Base-by-base conservation (phyloP, 2,888 invertebrate genomes). In the Erynnis tages region DNA sequence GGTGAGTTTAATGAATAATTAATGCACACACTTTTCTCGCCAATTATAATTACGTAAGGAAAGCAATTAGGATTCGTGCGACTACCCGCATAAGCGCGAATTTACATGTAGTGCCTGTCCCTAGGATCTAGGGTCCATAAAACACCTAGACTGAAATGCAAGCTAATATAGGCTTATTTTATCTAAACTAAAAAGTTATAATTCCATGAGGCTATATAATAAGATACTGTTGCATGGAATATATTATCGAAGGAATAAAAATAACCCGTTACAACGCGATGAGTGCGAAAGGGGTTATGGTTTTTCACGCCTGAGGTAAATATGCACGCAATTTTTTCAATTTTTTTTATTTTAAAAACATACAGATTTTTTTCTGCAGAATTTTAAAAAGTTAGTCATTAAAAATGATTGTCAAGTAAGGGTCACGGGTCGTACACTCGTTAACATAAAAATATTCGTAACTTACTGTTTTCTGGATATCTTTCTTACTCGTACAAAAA, bases 31-130 rank as follows among this genome's bases (percentile, higher is more conserved):
- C 71, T 76, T 76, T 79, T 74, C 77, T 64, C 82, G 83, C 82
- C 84, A 87, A 87, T 88, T 84, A 86, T 82, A 80, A 84, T 80
- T 71, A 77, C 72, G 77, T 82, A 83, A 87, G 86, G 75, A 79
- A 81, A 83, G 78, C 80, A 79, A 82, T 84, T 82, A 83, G 35
- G 43, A 43, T 50, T 40, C 50, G 50, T 43, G 41, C 50, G 50
- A 43, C 50, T 21, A 50, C 34, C 35, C 43, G 50, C 50, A 50
- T 50, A 50, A 50, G 50, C 50, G 50, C 43, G 43, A 50, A 50
- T 50, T 50, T 50, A 43, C 50, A 50, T 50, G 50, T 29, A 46
- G 46, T 19, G 40, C 17, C 25, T 7, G 25, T 25, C 48, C 50
- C 34, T 41, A 32, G 23, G 19, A 5, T 34, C 27, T 50, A 43